Evolutionary conservation across 2,797 vertebrate species (phyloP), one percentile per base, ranked within the genome.

Genomic region (Meriones psammophilus): DNA sequence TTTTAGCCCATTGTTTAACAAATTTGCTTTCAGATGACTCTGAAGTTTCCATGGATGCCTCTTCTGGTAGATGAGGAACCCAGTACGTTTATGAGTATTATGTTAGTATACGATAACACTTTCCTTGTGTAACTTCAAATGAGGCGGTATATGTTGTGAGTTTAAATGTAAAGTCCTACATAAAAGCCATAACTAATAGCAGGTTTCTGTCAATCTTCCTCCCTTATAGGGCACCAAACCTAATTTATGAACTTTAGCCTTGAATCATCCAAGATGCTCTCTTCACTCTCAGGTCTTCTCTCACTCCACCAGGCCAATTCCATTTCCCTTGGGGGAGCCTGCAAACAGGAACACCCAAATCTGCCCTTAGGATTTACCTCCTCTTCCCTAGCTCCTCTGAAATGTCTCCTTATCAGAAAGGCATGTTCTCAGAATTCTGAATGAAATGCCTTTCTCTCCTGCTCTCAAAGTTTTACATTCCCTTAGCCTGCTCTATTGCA

Each of bases 321-420:
- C 17, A 13, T 26, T 12, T 79, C 33, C 28, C 56, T 50, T 15
- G 9, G 1, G 17, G 83, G 76, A 39, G 22, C 24, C 50, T 4
- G 1, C 0, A 24, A 81, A 36, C 5, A 7, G 3, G 36, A 33
- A 28, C 62, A 12, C 7, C 1, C 0, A 0, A 15, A 5, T 54
- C 62, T 60, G 46, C 26, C 68, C 26, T 15, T 28, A 66, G 33
- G 20, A 33, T 24, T 7, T 56, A 5, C 39, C 84, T n/a, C 54
- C 46, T 36, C 30, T 36, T 64, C 13, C 3, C 42, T 2, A 1
- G 5, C 39, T 8, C 87, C 36, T 95, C 69, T 80, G 50, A 60
- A 80, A 42, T 33, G 13, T 26, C 54, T 91, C 50, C 50, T 39
- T 50, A 42, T 46, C 39, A 74, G 77, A 85, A 84, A 73, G 17